phyloP scores from a whole-genome alignment of 2,797 vertebrate species.

The Chiroxiphia lanceolata region DNA sequence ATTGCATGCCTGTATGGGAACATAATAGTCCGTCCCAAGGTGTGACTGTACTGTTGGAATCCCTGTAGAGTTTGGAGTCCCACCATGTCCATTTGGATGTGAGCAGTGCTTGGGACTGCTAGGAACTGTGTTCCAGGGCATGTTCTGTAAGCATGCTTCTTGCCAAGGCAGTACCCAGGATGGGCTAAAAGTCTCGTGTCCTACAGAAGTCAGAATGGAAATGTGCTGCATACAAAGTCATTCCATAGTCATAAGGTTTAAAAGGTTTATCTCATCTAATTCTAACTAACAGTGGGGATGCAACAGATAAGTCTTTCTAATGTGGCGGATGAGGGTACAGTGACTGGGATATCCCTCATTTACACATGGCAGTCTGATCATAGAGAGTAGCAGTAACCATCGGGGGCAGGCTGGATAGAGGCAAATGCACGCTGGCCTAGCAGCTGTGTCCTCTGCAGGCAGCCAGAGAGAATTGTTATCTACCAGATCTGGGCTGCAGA shows the following conservation, averaged over 20 bases:
- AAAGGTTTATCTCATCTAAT: background rate
- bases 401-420: background rate
- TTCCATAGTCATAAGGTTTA: background rate
- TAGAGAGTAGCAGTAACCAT: background rate
- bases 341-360: background rate
- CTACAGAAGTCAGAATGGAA: background rate
- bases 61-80: background rate
- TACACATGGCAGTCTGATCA: fast-evolving
- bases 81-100: background rate
- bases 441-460: background rate
- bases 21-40: background rate
- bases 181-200: background rate
- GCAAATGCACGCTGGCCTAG: background rate
- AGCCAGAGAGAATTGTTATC: background rate
- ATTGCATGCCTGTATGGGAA: background rate
- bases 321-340: background rate
- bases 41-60: background rate
- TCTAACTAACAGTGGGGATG: background rate
- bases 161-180: background rate
- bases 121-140: background rate
- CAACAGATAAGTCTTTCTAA: background rate
- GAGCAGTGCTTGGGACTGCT: background rate
- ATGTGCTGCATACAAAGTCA: background rate
- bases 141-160: background rate
- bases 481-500: background rate